phyloP scores from a whole-genome alignment of 2,113 vertebrate species.

The Tricholaema leucomelas region DNA sequence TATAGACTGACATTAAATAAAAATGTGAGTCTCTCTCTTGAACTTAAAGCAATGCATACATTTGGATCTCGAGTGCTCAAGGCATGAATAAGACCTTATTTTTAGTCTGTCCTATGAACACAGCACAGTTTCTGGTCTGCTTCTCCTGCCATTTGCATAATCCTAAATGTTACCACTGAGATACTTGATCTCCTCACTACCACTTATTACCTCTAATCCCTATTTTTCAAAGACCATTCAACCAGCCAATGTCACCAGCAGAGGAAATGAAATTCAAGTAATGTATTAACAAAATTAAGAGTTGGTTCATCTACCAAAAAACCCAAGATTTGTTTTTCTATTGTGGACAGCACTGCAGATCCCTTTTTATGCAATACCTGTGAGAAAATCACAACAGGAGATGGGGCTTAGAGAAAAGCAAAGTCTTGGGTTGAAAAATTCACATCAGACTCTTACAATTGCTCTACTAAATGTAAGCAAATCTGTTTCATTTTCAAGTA shows the following conservation, averaged over 20 bases:
- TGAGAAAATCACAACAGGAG: neutral
- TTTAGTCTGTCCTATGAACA: neutral
- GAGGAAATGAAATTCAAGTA: neutral
- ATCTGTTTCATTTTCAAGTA: neutral
- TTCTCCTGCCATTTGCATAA: neutral
- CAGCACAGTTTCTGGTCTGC: neutral
- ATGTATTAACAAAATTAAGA: neutral
- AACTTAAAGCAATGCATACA: neutral
- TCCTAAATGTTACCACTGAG: neutral
- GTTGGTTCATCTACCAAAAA: neutral
- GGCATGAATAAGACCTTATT: neutral
- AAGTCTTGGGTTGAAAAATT: neutral
- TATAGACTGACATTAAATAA: neutral
- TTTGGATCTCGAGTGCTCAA: neutral
- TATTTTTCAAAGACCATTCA: conserved; percentile 31
- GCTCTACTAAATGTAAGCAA: rapidly evolving
- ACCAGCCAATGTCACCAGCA: conserved; percentile 10
- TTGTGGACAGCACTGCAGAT: neutral
- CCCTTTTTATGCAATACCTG: neutral
- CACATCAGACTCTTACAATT: neutral
- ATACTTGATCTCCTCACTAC: neutral
- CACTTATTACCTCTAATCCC: conserved; percentile 1
- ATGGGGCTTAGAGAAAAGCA: neutral
- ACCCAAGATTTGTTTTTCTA: neutral
- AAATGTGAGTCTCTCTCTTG: neutral